Base-by-base conservation (phyloP, 2,888 invertebrate species). In the Drosophila niveifrons region DNA sequence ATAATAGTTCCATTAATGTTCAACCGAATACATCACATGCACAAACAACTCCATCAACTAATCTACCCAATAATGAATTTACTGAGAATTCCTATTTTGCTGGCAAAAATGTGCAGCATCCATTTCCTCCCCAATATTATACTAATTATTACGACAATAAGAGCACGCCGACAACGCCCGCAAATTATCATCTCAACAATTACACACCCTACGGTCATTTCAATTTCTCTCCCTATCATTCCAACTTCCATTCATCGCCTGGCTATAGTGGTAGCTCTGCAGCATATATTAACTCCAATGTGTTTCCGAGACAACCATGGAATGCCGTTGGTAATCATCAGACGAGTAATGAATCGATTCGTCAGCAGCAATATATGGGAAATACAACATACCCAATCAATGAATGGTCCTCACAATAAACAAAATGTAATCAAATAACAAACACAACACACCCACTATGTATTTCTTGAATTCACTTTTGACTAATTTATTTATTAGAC, bases 141-240 rank as follows among this genome's bases (percentile, higher is more conserved):
- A 36, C 36, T 36, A 90, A 86, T 51, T 86, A 87, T 47, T 85
- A 90, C 44, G 88, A 84, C 70, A 90, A 90, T 84, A 90, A 83
- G 88, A 89, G 77, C 47, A 79, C 88, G 55, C 52, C 80, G 9
- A 43, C 88, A 50, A 48, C 89, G 36, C 67, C 78, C 48, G 55
- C 55, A 13, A 75, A 90, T 64, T 90, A 90, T 70, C 90, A 88
- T 71, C 71, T 90, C n/a, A 82, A 88, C 18, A 86, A 90, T 56
- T 91, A 91, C 68, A 78, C 88, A 11, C 81, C 88, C 11, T 91
- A 91, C 46, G 83, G 86, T 47, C 82, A 90, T 46, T 90, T 91
- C 51, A 90, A 90, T 57, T 89, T 90, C 58, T 59, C 88, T 9
- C 90, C 88, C n/a, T 91, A 90, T 72, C 90, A 89, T 82, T 79